Percentiles rank a stretch among this genome's conserved stretches.
These are phyloP conservation scores for Ochlodes sylvanus DNA, from an alignment of 2,888 invertebrate species.

Conservation along the genomic window DNA sequence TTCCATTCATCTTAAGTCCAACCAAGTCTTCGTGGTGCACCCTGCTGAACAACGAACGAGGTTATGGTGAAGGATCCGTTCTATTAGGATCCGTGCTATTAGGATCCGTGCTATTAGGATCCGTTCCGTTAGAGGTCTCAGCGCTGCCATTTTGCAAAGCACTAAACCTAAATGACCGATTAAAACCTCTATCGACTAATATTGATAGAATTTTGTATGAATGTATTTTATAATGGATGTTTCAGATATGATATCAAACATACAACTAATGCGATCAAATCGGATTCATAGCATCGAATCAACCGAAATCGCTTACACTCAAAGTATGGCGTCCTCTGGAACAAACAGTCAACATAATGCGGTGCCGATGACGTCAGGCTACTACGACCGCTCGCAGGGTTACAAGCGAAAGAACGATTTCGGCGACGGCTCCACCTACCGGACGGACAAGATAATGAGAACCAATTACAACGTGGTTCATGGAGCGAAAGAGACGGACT, in stretches of 20 bases:
- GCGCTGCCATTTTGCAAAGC: too few species aligned
- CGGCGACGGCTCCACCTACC: slow-evolving; percentile 68
- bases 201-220: neutral
- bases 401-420: slow-evolving; percentile 78
- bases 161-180: too few species aligned
- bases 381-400: slow-evolving; percentile 68
- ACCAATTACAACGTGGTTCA: slow-evolving; percentile 70
- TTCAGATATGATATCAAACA: slow-evolving; percentile 72
- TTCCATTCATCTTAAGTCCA: too few species aligned
- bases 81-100: too few species aligned
- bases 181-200: too few species aligned
- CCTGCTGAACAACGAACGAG: too few species aligned
- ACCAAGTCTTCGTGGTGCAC: too few species aligned
- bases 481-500: slow-evolving; percentile 63
- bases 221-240: slow-evolving; percentile 32
- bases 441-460: slow-evolving; percentile 77
- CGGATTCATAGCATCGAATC: slow-evolving; percentile 72
- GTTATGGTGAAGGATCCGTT: too few species aligned
- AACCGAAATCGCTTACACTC: slow-evolving; percentile 72
- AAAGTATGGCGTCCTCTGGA: slow-evolving; percentile 58
- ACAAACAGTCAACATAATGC: slow-evolving; percentile 60
- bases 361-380: slow-evolving; percentile 66
- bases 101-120: too few species aligned
- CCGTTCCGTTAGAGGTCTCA: too few species aligned
- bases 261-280: slow-evolving; percentile 68